These are phyloP conservation scores for Protomyctophum bolini DNA, from an alignment of 2,113 vertebrate genomes.

Conservation along the genomic window DNA sequence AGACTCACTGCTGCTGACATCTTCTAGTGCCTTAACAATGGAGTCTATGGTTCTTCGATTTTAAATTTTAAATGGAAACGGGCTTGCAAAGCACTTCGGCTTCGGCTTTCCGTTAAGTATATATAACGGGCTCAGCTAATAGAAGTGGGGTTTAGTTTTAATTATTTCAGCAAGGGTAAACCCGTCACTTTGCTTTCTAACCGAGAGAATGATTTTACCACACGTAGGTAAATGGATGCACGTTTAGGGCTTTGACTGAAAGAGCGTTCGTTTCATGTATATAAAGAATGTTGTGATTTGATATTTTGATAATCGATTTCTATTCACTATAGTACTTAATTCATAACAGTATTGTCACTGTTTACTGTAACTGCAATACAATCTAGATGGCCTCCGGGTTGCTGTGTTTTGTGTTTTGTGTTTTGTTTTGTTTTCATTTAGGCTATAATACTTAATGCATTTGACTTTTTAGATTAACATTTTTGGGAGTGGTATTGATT, in stretches of 20 bases:
- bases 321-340: conserved; percentile 84
- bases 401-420: conserved; percentile 74
- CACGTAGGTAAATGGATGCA: conserved; percentile 81
- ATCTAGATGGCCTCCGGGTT: conserved; percentile 85
- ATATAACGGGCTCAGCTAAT: conserved; percentile 34
- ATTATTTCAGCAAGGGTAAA: conserved; percentile 30
- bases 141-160: conserved; percentile 34
- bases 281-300: conserved; percentile 86
- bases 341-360: conserved; percentile 89
- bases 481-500: conserved; percentile 85
- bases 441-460: conserved; percentile 52
- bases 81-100: conserved; percentile 95
- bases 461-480: conserved; percentile 78
- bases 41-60: conserved; percentile 85
- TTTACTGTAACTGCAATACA: conserved; percentile 94
- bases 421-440: conserved; percentile 72
- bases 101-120: conserved; percentile 80
- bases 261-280: conserved; percentile 85
- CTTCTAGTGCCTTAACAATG: conserved; percentile 96
- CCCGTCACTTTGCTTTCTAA: conserved; percentile 56
- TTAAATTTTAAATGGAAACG: conserved; percentile 79
- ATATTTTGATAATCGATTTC: conserved; percentile 90
- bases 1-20: conserved; percentile 65
- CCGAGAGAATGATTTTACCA: conserved; percentile 71
- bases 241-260: conserved; percentile 84